phyloP scores from a whole-genome alignment of 2,797 vertebrate genomes.

The Pangasius larnaudii region DNA sequence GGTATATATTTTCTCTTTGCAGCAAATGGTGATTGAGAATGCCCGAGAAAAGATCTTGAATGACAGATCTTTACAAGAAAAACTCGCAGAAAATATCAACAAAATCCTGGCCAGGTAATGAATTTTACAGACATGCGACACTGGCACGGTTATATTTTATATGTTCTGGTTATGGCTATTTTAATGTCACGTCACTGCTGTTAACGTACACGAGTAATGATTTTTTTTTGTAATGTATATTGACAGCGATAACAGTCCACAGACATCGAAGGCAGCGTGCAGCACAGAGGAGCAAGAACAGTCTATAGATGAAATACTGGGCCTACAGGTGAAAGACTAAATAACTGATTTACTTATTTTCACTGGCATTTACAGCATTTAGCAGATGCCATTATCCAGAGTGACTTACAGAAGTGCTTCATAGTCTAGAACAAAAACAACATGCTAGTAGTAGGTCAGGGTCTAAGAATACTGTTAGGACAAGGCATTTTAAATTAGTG shows the following conservation, averaged over 20 bases:
- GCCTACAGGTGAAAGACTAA: slow-evolving; percentile 84
- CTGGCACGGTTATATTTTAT: background rate
- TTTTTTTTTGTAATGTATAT: background rate
- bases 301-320: slow-evolving; percentile 96
- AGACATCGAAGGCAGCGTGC: slow-evolving; percentile 79
- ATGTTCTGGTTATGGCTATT: background rate
- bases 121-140: background rate
- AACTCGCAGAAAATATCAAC: slow-evolving; percentile 98
- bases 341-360: background rate
- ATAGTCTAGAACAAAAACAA: background rate
- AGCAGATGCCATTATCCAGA: background rate
- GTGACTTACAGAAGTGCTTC: background rate
- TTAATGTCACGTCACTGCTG: background rate
- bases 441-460: background rate
- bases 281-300: slow-evolving; percentile 84
- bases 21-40: slow-evolving; percentile 99
- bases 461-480: no score
- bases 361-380: background rate
- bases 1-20: slow-evolving; percentile 59
- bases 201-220: background rate
- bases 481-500: background rate
- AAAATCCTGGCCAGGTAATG: slow-evolving; percentile 93
- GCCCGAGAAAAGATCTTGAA: slow-evolving; percentile 95
- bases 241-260: slow-evolving; percentile 81
- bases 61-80: slow-evolving; percentile 94